These are phyloP conservation scores for Periophthalmus modestus DNA, from an alignment of 2,113 vertebrate genomes.

Conservation along the genomic window DNA sequence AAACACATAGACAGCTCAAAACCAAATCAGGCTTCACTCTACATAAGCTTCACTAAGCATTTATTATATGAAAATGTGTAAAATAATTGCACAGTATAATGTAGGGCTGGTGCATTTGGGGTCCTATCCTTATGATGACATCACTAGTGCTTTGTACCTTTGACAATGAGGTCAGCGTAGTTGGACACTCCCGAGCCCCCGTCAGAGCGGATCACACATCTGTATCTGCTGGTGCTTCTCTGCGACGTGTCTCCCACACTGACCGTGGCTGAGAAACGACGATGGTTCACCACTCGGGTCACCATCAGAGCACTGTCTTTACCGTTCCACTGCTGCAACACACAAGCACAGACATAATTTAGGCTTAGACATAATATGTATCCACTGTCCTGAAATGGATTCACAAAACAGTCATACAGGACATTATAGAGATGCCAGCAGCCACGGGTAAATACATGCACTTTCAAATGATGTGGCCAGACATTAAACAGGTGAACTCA, in stretches of 20 bases:
- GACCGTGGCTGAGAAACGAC: constrained; percentile 92
- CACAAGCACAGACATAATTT: background rate
- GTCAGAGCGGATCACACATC: constrained; percentile 93
- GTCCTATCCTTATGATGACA: background rate
- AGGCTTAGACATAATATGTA: too few relatives aligned
- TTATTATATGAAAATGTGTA: too few relatives aligned
- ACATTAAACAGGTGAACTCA: constrained; percentile 7
- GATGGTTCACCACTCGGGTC: constrained; percentile 93
- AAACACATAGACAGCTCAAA: constrained; percentile 41
- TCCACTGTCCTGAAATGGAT: background rate
- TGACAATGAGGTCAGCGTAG: constrained; percentile 94
- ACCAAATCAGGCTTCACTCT: too few relatives aligned
- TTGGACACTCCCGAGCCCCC: constrained; percentile 95
- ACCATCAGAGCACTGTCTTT: constrained; percentile 93
- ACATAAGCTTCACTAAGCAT: too few relatives aligned
- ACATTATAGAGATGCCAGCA: background rate
- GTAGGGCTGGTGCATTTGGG: too few relatives aligned
- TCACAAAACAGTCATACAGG: background rate
- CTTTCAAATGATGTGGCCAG: constrained; percentile 3
- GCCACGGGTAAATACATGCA: background rate
- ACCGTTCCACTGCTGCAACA: constrained; percentile 92
- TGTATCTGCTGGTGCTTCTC: constrained; percentile 91
- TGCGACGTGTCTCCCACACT: constrained; percentile 91
- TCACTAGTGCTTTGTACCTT: constrained; percentile 78
- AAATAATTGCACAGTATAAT: too few relatives aligned